Evolutionary conservation across 2,797 vertebrate species (phyloP).

Genomic region (Sebastiscus tertius): DNA sequence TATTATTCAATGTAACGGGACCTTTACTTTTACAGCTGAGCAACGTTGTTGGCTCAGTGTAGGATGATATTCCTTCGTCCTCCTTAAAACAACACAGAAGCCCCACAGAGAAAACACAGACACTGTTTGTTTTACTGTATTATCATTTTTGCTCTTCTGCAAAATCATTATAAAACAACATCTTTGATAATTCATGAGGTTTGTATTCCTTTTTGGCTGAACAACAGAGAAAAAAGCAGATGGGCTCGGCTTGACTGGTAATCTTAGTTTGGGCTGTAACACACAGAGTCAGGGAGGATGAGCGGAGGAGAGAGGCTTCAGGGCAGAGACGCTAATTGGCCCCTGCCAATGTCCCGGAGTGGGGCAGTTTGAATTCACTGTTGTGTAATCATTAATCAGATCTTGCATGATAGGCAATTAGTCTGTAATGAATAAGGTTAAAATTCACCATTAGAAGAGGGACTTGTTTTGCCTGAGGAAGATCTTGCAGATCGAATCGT

Average conservation of each 20-base stretch:
- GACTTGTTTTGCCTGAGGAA: background rate
- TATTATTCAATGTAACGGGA: slow-evolving; percentile 74
- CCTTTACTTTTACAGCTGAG: slow-evolving; percentile 52
- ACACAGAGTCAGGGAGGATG: slow-evolving; percentile 5
- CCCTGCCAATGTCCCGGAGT: slow-evolving; percentile 30
- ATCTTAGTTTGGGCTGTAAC: slow-evolving; percentile 6
- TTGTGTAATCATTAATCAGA: slow-evolving; percentile 48
- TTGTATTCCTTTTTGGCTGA: slow-evolving; percentile 1
- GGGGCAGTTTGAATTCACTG: slow-evolving; percentile 25
- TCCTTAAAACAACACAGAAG: slow-evolving; percentile 14
- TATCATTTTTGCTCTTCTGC: background rate
- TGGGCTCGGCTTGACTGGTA: background rate
- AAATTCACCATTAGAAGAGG: slow-evolving; percentile 13
- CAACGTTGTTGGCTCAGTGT: slow-evolving; percentile 21
- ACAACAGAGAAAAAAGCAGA: slow-evolving; percentile 18
- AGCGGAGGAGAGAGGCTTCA: slow-evolving; percentile 25
- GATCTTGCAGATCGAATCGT: background rate
- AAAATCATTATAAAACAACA: slow-evolving; percentile 11
- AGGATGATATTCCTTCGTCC: slow-evolving; percentile 23
- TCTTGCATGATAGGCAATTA: slow-evolving; percentile 42
- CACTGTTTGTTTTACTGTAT: slow-evolving; percentile 9
- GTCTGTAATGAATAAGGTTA: slow-evolving; percentile 32
- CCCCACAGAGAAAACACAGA: slow-evolving; percentile 22
- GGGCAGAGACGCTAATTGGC: slow-evolving; percentile 60
- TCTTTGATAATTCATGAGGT: slow-evolving; percentile 48